These are phyloP conservation scores for Anhinga anhinga DNA, from an alignment of 2,113 vertebrate genomes.

Conservation along the genomic window DNA sequence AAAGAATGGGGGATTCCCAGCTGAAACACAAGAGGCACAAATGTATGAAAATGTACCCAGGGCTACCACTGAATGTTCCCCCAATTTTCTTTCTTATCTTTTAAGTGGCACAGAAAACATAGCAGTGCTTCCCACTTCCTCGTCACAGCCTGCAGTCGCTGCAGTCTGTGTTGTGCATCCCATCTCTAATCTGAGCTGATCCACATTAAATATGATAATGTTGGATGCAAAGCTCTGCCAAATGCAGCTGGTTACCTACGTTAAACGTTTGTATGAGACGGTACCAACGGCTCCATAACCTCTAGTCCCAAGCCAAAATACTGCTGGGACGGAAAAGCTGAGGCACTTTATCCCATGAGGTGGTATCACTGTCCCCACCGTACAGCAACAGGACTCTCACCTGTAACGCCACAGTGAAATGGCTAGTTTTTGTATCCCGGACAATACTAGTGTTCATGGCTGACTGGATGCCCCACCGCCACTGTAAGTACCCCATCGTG, in stretches of 20 bases:
- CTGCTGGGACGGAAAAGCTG: background rate
- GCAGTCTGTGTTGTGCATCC: background rate
- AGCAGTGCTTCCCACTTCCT: background rate
- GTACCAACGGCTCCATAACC: background rate
- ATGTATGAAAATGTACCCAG: rapidly evolving
- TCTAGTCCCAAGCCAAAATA: background rate
- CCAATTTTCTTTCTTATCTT: background rate
- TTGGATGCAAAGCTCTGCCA: background rate
- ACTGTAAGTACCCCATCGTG: conserved; percentile 97
- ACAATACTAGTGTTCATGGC: conserved; percentile 98
- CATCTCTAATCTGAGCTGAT: background rate
- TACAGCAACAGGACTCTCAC: conserved; percentile 51
- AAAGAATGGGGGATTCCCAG: conserved; percentile 96
- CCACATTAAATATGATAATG: rapidly evolving
- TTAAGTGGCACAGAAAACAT: background rate
- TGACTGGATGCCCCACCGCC: conserved; percentile 94
- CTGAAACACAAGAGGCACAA: conserved; percentile 69
- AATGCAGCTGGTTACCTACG: background rate
- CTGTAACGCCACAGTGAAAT: conserved; percentile 91
- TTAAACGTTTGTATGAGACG: rapidly evolving
- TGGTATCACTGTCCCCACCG: rapidly evolving
- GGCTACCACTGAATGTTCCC: background rate
- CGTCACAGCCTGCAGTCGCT: background rate
- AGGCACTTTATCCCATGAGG: rapidly evolving
- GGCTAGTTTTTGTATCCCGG: conserved; percentile 92